phyloP scores from a whole-genome alignment of 2,113 vertebrate species.

The Psammodynastes pulverulentus region DNA sequence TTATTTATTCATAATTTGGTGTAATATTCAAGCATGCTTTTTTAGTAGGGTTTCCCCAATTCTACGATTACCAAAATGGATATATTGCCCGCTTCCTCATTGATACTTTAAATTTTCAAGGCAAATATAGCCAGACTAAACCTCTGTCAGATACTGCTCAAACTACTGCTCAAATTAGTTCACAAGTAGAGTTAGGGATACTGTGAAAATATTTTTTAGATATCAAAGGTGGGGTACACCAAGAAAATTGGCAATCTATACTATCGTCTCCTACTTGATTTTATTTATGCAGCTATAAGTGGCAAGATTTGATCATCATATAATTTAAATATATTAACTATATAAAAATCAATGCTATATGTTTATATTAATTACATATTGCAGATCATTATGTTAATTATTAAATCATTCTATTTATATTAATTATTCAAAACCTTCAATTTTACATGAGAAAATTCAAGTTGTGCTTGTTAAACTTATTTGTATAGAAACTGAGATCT shows the following conservation, averaged over 20 bases:
- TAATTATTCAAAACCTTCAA: slow-evolving; percentile 9
- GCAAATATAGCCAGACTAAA: background rate
- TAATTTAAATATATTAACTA: background rate
- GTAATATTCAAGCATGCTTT: background rate
- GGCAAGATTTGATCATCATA: background rate
- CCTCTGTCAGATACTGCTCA: background rate
- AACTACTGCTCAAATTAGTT: background rate
- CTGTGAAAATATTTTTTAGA: background rate
- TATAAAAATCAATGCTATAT: background rate
- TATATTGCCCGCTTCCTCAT: background rate
- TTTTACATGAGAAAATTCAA: background rate
- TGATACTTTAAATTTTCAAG: background rate
- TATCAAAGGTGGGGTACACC: background rate
- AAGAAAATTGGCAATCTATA: background rate
- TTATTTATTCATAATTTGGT: background rate
- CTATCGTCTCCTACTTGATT: background rate
- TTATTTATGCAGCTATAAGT: background rate
- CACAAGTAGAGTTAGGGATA: background rate
- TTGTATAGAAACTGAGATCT: slow-evolving; percentile 80
- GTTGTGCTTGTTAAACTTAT: background rate
- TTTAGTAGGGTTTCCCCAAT: background rate
- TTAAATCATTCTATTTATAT: background rate
- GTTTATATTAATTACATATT: background rate
- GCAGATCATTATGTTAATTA: background rate
- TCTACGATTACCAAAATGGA: background rate